A percentile compares a stretch with the other conserved stretches of the same genome.
phyloP scores from a whole-genome alignment of 2,797 vertebrate species.

The Acanthornis magna region DNA sequence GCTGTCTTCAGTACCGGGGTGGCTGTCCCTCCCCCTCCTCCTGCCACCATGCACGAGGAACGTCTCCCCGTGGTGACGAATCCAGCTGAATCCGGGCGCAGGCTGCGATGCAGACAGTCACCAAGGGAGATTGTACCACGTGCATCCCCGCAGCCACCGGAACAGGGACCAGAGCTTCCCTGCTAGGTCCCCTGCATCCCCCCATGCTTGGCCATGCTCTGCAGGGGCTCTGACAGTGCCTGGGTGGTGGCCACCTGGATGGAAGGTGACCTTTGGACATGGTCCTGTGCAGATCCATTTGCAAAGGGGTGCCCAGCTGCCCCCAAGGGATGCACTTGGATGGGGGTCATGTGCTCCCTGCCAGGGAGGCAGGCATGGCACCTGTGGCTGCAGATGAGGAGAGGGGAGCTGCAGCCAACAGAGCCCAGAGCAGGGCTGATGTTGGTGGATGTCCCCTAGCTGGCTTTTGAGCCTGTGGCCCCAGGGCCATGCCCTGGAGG shows the following conservation, averaged over 20 bases:
- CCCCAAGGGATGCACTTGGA: neutral
- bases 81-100: constrained; percentile 54
- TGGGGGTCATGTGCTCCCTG: neutral
- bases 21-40: constrained; percentile 2
- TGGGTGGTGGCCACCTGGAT: neutral
- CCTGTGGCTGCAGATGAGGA: neutral
- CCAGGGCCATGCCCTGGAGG: neutral
- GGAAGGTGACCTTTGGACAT: neutral
- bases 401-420: neutral
- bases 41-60: constrained; percentile 24
- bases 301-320: neutral
- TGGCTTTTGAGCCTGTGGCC: neutral
- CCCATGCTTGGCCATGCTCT: neutral
- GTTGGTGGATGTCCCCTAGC: neutral
- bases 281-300: neutral
- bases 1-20: neutral
- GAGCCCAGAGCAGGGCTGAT: neutral
- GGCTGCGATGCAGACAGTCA: constrained; percentile 61
- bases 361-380: neutral
- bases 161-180: neutral
- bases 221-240: neutral
- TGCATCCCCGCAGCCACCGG: constrained; percentile 18
- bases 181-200: neutral
- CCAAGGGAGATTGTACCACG: constrained; percentile 69
- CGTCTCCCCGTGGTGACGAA: constrained; percentile 49